Percentiles rank a stretch among this genome's conserved stretches.
These are phyloP conservation scores for Tautogolabrus adspersus DNA, from an alignment of 2,113 vertebrate species.

Conservation along the genomic window DNA sequence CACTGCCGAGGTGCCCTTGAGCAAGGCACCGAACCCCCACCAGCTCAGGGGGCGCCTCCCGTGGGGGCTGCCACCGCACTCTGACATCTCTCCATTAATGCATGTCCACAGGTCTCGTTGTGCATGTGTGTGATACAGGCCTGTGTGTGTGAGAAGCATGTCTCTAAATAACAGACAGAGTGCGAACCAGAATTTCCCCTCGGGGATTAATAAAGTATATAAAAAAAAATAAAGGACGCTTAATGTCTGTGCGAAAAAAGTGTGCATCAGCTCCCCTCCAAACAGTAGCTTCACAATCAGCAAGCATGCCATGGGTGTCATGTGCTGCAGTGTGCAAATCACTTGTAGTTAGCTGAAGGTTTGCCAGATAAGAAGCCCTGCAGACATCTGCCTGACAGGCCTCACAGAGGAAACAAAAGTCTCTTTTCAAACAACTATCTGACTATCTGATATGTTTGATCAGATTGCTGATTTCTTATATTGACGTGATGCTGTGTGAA, in stretches of 20 bases:
- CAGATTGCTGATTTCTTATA: not conserved
- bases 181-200: too few relatives aligned
- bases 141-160: too few relatives aligned
- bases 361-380: not conserved
- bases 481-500: not conserved
- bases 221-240: too few relatives aligned
- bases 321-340: not conserved
- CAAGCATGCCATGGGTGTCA: not conserved
- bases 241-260: not conserved
- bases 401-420: slow-evolving; percentile 12
- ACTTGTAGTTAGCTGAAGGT: not conserved
- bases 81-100: too few relatives aligned
- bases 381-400: slow-evolving; percentile 10
- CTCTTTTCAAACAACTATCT: not conserved
- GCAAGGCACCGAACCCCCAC: too few relatives aligned
- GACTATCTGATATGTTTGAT: not conserved
- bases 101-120: too few relatives aligned
- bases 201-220: too few relatives aligned
- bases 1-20: too few relatives aligned
- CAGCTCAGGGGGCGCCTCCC: too few relatives aligned
- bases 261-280: not conserved
- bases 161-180: too few relatives aligned
- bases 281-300: not conserved
- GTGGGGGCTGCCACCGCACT: too few relatives aligned
- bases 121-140: too few relatives aligned